Evolutionary conservation across 2,797 vertebrate genomes (phyloP).

Genomic region (Halcyon leucocephala): DNA sequence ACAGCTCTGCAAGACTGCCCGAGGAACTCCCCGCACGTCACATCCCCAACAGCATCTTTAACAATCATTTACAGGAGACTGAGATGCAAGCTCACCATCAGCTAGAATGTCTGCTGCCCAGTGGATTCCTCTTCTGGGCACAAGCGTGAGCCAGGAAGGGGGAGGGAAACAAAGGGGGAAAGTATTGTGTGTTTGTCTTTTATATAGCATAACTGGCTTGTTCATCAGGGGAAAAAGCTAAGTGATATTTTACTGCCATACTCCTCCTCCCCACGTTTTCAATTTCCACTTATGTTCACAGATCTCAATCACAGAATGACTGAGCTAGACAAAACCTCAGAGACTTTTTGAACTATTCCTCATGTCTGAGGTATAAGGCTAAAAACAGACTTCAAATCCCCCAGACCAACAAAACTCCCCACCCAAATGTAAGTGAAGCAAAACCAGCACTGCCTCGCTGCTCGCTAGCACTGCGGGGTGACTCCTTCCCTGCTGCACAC

Average conservation of each 20-base stretch:
- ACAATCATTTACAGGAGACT: background rate
- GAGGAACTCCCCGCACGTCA: background rate
- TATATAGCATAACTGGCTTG: background rate
- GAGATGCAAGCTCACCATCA: too few relatives aligned
- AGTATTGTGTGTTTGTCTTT: background rate
- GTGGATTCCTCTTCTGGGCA: too few relatives aligned
- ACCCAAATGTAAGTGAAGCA: background rate
- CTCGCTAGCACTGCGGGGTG: rapidly evolving
- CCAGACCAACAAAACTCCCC: background rate
- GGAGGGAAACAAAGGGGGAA: background rate
- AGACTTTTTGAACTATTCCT: background rate
- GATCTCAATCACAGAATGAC: background rate
- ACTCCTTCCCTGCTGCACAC: background rate
- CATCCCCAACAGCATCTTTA: background rate
- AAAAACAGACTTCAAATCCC: background rate
- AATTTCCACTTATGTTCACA: background rate
- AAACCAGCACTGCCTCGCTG: background rate
- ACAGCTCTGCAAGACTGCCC: background rate
- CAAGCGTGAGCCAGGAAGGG: too few relatives aligned
- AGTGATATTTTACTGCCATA: background rate
- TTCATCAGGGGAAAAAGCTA: background rate
- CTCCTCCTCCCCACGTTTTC: background rate
- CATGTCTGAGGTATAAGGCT: background rate
- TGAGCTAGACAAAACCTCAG: background rate
- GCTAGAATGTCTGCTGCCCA: too few relatives aligned